Evolutionary conservation across 2,113 vertebrate species (phyloP).

Genomic region (Leptosomus discolor): DNA sequence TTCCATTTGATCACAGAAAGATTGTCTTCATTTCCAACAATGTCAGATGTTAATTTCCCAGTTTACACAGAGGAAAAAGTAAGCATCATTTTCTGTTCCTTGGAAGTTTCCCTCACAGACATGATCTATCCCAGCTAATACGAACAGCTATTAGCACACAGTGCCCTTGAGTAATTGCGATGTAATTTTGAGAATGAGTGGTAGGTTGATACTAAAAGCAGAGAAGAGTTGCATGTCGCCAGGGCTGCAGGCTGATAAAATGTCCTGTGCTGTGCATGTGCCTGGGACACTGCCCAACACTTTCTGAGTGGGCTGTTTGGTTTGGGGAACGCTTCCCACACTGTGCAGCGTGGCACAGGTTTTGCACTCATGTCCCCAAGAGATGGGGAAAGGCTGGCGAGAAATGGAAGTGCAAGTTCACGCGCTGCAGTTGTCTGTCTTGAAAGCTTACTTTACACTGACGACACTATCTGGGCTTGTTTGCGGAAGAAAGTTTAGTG

Average conservation of each 20-base stretch:
- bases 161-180: background rate
- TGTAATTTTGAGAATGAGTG: background rate
- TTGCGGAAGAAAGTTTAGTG: background rate
- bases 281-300: background rate
- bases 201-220: background rate
- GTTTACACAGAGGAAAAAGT: background rate
- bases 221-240: background rate
- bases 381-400: background rate
- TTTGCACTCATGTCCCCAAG: accelerated
- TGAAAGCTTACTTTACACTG: background rate
- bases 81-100: background rate
- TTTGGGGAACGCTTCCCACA: background rate
- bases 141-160: background rate
- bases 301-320: background rate
- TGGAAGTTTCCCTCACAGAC: background rate
- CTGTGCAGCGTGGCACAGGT: accelerated
- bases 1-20: background rate
- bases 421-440: background rate
- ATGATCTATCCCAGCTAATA: background rate
- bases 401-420: background rate
- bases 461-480: background rate
- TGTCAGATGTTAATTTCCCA: background rate
- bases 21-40: background rate
- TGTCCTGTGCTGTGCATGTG: accelerated
- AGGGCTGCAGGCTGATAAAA: background rate